Evolutionary conservation across 2,797 vertebrate species (phyloP).

Genomic region (Glyptemys insculpta): DNA sequence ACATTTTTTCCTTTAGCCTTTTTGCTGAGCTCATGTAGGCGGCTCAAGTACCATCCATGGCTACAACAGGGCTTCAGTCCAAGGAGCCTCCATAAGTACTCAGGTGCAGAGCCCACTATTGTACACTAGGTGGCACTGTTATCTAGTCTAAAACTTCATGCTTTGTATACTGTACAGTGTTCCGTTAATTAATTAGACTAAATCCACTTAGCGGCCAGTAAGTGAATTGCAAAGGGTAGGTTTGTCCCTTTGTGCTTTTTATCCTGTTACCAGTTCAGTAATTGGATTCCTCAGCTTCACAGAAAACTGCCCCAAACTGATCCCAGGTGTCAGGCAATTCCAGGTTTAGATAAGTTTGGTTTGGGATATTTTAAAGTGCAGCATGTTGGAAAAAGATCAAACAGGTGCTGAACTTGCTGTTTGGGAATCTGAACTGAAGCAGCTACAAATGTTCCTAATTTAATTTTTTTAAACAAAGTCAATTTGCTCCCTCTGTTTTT

Average conservation of each 20-base stretch:
- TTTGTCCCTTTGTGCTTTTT: slow-evolving; percentile 7
- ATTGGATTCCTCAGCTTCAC: background rate
- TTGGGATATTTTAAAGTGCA: background rate
- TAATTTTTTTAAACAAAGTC: background rate
- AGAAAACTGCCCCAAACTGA: background rate
- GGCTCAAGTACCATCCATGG: rapidly evolving
- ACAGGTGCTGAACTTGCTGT: background rate
- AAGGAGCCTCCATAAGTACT: background rate
- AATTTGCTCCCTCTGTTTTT: background rate
- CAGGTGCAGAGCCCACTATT: background rate
- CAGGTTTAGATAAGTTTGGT: background rate
- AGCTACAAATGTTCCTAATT: background rate
- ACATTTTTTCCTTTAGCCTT: background rate
- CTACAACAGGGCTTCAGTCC: rapidly evolving
- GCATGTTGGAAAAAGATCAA: background rate
- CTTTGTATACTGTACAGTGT: background rate
- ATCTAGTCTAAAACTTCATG: slow-evolving; percentile 12
- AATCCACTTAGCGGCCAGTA: background rate
- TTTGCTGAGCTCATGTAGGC: background rate
- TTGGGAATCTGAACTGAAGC: background rate
- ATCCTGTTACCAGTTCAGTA: rapidly evolving
- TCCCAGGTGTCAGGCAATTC: background rate
- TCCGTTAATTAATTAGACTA: slow-evolving; percentile 53
- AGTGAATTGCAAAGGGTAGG: slow-evolving; percentile 1
- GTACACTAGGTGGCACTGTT: slow-evolving; percentile 72